phyloP scores from a whole-genome alignment of 2,113 vertebrate genomes.

The Marmota flaviventris region DNA sequence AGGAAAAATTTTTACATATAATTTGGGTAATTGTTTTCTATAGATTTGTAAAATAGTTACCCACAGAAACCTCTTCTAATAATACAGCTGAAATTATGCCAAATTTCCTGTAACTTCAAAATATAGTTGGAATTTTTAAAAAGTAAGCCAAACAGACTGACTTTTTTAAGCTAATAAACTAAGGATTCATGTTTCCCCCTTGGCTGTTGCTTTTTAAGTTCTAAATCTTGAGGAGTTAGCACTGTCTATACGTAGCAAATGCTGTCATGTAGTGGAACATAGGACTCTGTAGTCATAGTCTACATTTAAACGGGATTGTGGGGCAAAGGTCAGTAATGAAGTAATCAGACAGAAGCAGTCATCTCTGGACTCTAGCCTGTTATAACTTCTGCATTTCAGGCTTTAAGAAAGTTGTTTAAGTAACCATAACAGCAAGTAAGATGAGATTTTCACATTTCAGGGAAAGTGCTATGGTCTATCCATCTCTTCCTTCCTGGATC shows the following conservation, averaged over 20 bases:
- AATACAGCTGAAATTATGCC: background rate
- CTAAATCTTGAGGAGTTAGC: background rate
- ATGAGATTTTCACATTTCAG: background rate
- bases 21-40: background rate
- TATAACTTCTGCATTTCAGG: background rate
- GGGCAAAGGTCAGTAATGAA: background rate
- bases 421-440: background rate
- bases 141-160: slow-evolving; percentile 13
- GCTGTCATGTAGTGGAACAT: background rate
- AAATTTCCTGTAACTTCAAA: background rate
- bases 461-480: background rate
- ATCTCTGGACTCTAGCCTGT: background rate
- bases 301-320: background rate
- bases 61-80: slow-evolving; percentile 31
- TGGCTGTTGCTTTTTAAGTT: background rate
- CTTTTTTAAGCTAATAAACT: background rate
- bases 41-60: slow-evolving; percentile 7
- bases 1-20: background rate
- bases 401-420: background rate
- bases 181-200: background rate
- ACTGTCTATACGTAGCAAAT: background rate
- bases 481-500: background rate
- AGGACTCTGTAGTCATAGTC: background rate
- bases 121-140: background rate
- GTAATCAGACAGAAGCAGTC: background rate